Conservation (phyloP, 2,888 invertebrate genomes). For the Monochamus alternatus region DNA sequence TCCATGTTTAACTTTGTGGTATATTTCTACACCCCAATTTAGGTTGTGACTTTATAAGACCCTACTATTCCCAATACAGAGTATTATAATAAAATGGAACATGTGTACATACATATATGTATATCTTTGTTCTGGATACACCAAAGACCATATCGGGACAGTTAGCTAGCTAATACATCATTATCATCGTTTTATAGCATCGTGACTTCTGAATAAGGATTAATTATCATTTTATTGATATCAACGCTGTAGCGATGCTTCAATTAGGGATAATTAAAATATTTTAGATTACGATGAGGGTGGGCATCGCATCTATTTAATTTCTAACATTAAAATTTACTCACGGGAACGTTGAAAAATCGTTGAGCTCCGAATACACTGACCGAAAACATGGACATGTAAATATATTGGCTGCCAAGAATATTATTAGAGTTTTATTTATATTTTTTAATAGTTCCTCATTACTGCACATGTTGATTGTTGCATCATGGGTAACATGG, state of each 20-base stretch:
- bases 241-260: neutral
- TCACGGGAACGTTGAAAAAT: neutral
- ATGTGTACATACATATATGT: neutral
- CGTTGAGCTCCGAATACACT: neutral
- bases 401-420: constrained; percentile 6
- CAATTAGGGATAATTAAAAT: neutral
- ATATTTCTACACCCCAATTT: too few relatives aligned
- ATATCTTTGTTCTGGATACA: neutral
- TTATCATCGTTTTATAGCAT: neutral
- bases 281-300: neutral
- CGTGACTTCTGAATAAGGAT: constrained; percentile 11
- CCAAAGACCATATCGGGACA: neutral
- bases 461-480: neutral
- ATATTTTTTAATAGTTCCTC: constrained; percentile 1
- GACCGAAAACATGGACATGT: neutral
- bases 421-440: neutral
- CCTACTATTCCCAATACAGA: too few relatives aligned
- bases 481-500: neutral
- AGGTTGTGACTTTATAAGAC: too few relatives aligned
- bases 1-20: too few relatives aligned
- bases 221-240: constrained; percentile 10
- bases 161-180: neutral
- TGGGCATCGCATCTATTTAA: neutral
- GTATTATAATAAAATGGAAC: too few relatives aligned
- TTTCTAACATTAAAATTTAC: neutral